Percentiles rank a stretch among this genome's conserved stretches.
These are phyloP conservation scores for Drosophila robusta DNA, from an alignment of 2,888 invertebrate species.

Conservation along the genomic window DNA sequence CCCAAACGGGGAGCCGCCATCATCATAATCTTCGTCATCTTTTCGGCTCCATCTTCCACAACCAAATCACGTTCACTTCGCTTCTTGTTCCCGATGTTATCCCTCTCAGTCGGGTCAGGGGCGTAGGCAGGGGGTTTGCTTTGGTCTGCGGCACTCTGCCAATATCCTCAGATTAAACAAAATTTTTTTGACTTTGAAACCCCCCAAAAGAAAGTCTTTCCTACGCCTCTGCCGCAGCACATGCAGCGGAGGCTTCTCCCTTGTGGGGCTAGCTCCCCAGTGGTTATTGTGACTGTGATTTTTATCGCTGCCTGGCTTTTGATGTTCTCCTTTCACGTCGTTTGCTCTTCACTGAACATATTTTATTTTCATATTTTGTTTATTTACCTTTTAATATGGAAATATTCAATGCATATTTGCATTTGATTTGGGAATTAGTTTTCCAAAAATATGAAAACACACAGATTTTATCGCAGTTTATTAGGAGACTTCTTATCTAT, in stretches of 20 bases:
- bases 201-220: no score
- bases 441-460: slow-evolving; percentile 19
- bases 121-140: no score
- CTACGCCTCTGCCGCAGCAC: background rate
- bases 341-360: slow-evolving; percentile 19
- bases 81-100: slow-evolving; percentile 9
- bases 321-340: slow-evolving; percentile 44
- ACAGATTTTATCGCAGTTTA: slow-evolving; percentile 70
- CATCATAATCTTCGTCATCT: slow-evolving; percentile 11
- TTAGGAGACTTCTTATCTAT: slow-evolving; percentile 51
- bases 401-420: slow-evolving; percentile 65
- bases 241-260: slow-evolving; percentile 7
- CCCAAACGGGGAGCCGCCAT: slow-evolving; percentile 33
- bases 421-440: slow-evolving; percentile 72
- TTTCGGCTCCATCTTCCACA: background rate
- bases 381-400: slow-evolving; percentile 71
- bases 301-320: slow-evolving; percentile 66
- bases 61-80: no score
- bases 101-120: slow-evolving; percentile 4
- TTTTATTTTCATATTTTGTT: slow-evolving; percentile 60
- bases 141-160: no score
- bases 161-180: no score
- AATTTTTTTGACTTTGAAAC: no score
- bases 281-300: slow-evolving; percentile 68
- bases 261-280: slow-evolving; percentile 39